Evolutionary conservation across 2,113 vertebrate genomes (phyloP), one percentile per base, ranked within the genome.

Genomic region (Hydrochoerus hydrochaeris): DNA sequence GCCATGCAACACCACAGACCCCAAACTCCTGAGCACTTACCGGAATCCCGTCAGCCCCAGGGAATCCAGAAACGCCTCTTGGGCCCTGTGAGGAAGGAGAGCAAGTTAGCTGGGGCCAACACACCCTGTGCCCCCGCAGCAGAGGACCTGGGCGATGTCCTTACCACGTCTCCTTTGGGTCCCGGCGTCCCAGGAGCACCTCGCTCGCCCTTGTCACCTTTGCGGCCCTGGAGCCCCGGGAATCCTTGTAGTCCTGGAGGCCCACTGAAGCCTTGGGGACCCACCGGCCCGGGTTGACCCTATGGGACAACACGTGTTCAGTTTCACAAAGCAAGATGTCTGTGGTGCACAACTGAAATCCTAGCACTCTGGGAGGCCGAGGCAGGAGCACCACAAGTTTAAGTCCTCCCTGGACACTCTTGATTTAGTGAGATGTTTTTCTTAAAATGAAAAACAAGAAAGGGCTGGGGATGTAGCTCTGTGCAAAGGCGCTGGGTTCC

Each of bases 61-160:
- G 94, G 97, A 99, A 99, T n/a, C 99, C 99, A 65, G 99, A 99
- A 92, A 99, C 98, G 2, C 99, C 99, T 88, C 99, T 99, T 98
- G 98, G 98, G 91, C 99, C 99, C 99, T 99, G 95, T 12, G 71
- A 91, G 89, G 81, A 98, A 96, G 38, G 78, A 91, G 97, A 95
- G 41, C 83, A 88, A 12, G 92, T 97, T 91, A 97, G 87, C 63
- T 20, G 11, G 57, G 0, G 0, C 85, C 46, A 8, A 52, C 67
- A 30, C 65, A 11, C 44, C 35, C 77, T 20, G 26, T 32, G 84
- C 81, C 35, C 84, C 88, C 58, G 17, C 46, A 20, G 19, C 11
- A 83, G 62, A 57, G 95, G 88, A 63, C 24, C 30, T 17, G 17
- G 0, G 73, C 4, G 2, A 32, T 11, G 5, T 4, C 2, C 95